phyloP scores from a whole-genome alignment of 2,797 vertebrate species.

The Odontamblyopus lacepedii region DNA sequence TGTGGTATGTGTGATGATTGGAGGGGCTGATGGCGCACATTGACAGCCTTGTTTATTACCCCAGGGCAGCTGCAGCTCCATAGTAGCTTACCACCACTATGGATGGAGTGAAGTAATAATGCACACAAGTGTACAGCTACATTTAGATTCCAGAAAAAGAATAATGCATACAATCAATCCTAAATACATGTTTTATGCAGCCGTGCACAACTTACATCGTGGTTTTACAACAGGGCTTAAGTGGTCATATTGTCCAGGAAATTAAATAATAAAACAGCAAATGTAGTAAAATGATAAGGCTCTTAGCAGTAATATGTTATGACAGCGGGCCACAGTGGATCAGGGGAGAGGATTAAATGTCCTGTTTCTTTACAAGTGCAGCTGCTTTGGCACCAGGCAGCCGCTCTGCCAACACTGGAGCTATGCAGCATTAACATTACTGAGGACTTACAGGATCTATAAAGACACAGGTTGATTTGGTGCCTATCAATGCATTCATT shows the following conservation, averaged over 20 bases:
- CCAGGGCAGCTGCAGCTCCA: background rate
- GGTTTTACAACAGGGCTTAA: conserved; percentile 24
- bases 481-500: conserved; percentile 76
- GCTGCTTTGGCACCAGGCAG: conserved; percentile 51
- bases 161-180: background rate
- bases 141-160: background rate
- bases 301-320: conserved; percentile 37
- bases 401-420: conserved; percentile 51
- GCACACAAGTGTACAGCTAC: background rate
- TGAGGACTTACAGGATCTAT: conserved; percentile 69
- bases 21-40: background rate
- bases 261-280: conserved; percentile 55
- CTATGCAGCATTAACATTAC: conserved; percentile 55
- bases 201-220: conserved; percentile 12
- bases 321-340: conserved; percentile 40
- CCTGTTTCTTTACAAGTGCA: conserved; percentile 70
- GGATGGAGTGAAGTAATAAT: background rate
- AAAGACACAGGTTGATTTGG: conserved; percentile 76
- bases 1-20: background rate
- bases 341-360: conserved; percentile 60
- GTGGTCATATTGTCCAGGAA: conserved; percentile 53
- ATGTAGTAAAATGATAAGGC: conserved; percentile 44
- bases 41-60: background rate
- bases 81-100: background rate
- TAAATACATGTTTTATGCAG: background rate